Conservation (phyloP, 2,797 vertebrate species). For the Danio albolineatus region DNA sequence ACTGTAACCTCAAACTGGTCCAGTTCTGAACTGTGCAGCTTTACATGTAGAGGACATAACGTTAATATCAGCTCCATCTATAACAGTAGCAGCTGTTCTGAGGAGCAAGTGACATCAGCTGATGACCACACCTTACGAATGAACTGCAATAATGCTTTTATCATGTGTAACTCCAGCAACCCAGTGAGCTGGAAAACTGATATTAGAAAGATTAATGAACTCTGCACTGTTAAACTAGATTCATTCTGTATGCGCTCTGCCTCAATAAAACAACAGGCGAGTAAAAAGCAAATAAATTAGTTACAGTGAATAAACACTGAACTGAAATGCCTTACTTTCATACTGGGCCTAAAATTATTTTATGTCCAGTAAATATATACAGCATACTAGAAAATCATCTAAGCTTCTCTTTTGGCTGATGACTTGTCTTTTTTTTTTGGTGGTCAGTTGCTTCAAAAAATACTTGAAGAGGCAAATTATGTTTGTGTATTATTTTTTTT, state of each 20-base stretch:
- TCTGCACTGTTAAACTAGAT: not conserved
- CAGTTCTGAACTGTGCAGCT: slow-evolving; percentile 13
- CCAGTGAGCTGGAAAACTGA: slow-evolving; percentile 45
- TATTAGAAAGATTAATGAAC: fast-evolving
- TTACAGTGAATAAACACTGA: not conserved
- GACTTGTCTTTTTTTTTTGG: no score
- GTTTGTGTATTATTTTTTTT: no score
- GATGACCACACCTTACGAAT: not conserved
- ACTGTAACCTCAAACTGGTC: not conserved
- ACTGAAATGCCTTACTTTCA: no score
- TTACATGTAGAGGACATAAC: slow-evolving; percentile 27
- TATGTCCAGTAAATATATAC: no score
- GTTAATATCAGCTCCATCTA: slow-evolving; percentile 32
- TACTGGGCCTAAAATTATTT: no score
- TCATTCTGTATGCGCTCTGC: not conserved
- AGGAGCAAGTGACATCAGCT: not conserved
- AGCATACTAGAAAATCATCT: no score
- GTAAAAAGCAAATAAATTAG: not conserved
- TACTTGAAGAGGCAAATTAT: no score
- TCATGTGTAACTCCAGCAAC: slow-evolving; percentile 69
- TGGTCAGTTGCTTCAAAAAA: no score
- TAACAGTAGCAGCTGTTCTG: slow-evolving; percentile 38
- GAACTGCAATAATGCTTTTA: not conserved
- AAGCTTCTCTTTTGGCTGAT: no score
- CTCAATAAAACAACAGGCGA: not conserved